phyloP scores from a whole-genome alignment of 2,888 invertebrate species.

The Ctenicera cuprea region DNA sequence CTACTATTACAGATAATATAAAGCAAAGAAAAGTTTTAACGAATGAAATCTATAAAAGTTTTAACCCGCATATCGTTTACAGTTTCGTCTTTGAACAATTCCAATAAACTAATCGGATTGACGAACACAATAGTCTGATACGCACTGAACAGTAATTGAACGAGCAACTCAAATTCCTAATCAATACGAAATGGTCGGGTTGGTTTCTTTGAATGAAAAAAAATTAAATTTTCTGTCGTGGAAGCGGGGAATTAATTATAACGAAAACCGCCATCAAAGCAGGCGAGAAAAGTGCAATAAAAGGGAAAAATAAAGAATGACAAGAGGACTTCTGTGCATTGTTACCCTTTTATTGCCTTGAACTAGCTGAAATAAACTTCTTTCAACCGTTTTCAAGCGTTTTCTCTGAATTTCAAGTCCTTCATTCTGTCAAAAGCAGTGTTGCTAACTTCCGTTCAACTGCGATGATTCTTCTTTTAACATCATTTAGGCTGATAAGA shows the following conservation, averaged over 20 bases:
- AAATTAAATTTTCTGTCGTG: conserved; percentile 12
- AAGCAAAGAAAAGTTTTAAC: no score
- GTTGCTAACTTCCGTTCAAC: conserved; percentile 35
- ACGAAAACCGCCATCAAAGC: conserved; percentile 13
- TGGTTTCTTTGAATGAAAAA: neutral
- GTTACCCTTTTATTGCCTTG: conserved; percentile 50
- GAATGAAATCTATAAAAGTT: no score
- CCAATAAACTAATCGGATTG: conserved; percentile 16
- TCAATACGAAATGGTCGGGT: neutral
- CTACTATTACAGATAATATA: no score
- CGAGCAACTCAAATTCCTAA: neutral
- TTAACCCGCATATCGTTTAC: no score
- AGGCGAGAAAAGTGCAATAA: conserved; percentile 34
- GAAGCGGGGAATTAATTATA: conserved; percentile 29
- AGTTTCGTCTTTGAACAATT: neutral
- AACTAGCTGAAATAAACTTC: conserved; percentile 52
- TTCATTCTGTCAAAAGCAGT: conserved; percentile 36
- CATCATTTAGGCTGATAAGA: conserved; percentile 32
- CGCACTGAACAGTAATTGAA: conserved; percentile 15
- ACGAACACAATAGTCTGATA: neutral
- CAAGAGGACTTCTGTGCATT: conserved; percentile 48
- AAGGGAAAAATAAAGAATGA: conserved; percentile 44
- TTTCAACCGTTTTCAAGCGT: conserved; percentile 45
- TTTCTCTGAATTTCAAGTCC: conserved; percentile 41
- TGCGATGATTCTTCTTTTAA: conserved; percentile 35